phyloP scores from a whole-genome alignment of 2,888 invertebrate species.

The Scotopteryx bipunctaria region DNA sequence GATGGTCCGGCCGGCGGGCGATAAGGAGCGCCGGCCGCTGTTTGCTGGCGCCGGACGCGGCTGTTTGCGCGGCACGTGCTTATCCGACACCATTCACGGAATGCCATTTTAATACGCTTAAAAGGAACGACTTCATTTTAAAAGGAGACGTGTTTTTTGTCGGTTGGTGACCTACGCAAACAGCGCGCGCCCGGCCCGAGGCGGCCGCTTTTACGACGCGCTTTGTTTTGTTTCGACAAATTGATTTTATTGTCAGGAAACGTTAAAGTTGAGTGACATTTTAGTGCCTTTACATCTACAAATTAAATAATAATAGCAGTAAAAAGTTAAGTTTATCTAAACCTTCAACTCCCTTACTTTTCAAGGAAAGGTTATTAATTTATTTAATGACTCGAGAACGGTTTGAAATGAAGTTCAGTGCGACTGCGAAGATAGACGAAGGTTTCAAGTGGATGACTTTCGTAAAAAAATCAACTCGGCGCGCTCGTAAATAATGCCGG shows the following conservation, averaged over 20 bases:
- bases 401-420: constrained; percentile 42
- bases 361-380: constrained; percentile 61
- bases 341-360: constrained; percentile 21
- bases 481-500: constrained; percentile 51
- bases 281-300: constrained; percentile 1
- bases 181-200: constrained; percentile 39
- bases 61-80: constrained; percentile 71
- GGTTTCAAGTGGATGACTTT: constrained; percentile 54
- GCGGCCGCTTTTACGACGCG: constrained; percentile 6
- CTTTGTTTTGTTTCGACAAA: constrained; percentile 20
- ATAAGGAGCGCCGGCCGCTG: constrained; percentile 22
- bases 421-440: constrained; percentile 60
- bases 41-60: constrained; percentile 38
- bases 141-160: constrained; percentile 60
- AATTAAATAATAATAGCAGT: not conserved
- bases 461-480: constrained; percentile 30
- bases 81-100: constrained; percentile 74
- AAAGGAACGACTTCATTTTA: constrained; percentile 66
- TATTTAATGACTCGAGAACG: constrained; percentile 55
- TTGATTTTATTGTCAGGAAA: constrained; percentile 8
- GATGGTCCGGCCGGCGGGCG: constrained; percentile 14
- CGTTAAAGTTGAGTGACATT: not conserved
- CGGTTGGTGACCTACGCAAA: constrained; percentile 45
- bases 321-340: not conserved
- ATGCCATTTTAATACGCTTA: constrained; percentile 73